A percentile compares a stretch with the other conserved stretches of the same genome.
phyloP scores from a whole-genome alignment of 1,140 invertebrate genomes.

The Zaprionus capensis region DNA sequence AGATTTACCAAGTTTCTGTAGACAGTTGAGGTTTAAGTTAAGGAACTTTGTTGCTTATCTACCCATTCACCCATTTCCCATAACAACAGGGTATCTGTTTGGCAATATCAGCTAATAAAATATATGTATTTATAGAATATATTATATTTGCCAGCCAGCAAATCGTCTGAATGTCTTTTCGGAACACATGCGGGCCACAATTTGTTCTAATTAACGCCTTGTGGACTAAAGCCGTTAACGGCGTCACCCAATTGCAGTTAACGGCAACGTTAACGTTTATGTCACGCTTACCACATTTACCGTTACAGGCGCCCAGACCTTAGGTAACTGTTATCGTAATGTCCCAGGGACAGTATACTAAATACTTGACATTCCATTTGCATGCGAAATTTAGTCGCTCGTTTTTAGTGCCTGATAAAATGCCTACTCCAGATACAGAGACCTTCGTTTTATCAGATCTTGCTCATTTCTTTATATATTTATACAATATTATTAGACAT shows the following conservation, averaged over 20 bases:
- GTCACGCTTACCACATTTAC: slow-evolving; percentile 20
- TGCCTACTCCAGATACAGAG: slow-evolving; percentile 16
- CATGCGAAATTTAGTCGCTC: slow-evolving; percentile 26
- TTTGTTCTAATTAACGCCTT: slow-evolving; percentile 64
- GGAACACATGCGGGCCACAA: slow-evolving; percentile 43
- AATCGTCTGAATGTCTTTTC: slow-evolving; percentile 41
- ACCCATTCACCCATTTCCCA: background rate
- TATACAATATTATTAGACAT: slow-evolving; percentile 47
- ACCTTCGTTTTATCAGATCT: slow-evolving; percentile 26
- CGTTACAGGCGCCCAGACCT: slow-evolving; percentile 34
- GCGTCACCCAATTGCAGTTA: slow-evolving; percentile 10
- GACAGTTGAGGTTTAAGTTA: background rate
- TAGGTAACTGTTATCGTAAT: slow-evolving; percentile 26
- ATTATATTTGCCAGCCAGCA: slow-evolving; percentile 11
- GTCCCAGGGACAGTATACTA: slow-evolving; percentile 4
- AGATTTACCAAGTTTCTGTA: background rate
- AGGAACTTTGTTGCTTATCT: background rate
- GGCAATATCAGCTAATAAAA: slow-evolving; percentile 8
- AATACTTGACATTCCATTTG: slow-evolving; percentile 33
- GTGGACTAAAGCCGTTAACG: slow-evolving; percentile 22
- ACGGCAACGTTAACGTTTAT: slow-evolving; percentile 5
- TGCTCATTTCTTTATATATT: background rate
- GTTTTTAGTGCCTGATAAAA: slow-evolving; percentile 30
- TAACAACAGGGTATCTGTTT: slow-evolving; percentile 11
- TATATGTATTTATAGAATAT: slow-evolving; percentile 26